phyloP scores from a whole-genome alignment of 2,888 invertebrate genomes.

The Melinaea menophilus region DNA sequence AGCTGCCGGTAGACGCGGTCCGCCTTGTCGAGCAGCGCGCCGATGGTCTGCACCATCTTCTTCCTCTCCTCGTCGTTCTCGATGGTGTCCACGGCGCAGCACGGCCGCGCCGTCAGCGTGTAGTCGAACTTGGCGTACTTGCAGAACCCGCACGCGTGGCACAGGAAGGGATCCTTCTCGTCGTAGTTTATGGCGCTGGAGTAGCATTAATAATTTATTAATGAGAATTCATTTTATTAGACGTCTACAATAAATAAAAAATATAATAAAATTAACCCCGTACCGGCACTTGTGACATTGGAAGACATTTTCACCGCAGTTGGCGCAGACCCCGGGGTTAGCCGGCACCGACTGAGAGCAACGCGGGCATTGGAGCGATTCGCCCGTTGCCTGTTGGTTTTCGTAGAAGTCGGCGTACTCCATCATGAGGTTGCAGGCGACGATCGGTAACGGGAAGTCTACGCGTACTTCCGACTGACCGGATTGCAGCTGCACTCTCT shows the following conservation, averaged over 20 bases:
- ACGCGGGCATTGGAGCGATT: slow-evolving; percentile 96
- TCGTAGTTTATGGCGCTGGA: slow-evolving; percentile 97
- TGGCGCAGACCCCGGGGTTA: slow-evolving; percentile 97
- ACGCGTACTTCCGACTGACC: slow-evolving; percentile 97
- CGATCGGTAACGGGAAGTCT: slow-evolving; percentile 97
- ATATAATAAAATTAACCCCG: slow-evolving; percentile 33
- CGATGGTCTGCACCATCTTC: slow-evolving; percentile 95
- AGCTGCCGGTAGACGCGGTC: slow-evolving; percentile 95
- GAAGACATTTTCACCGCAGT: slow-evolving; percentile 98
- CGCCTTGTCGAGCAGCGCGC: slow-evolving; percentile 93
- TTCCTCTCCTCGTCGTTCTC: slow-evolving; percentile 98
- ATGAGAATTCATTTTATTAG: not conserved
- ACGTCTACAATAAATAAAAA: not conserved
- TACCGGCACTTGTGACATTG: slow-evolving; percentile 98
- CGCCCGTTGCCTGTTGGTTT: slow-evolving; percentile 93
- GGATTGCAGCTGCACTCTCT: slow-evolving; percentile 91
- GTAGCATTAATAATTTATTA: slow-evolving; percentile 15
- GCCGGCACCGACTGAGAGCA: slow-evolving; percentile 98
- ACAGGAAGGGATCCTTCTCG: slow-evolving; percentile 98
- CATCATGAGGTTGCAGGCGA: slow-evolving; percentile 98
- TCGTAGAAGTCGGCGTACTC: slow-evolving; percentile 99
- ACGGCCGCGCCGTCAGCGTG: slow-evolving; percentile 92
- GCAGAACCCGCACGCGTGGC: slow-evolving; percentile 99
- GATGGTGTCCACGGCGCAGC: slow-evolving; percentile 98
- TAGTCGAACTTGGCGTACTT: slow-evolving; percentile 99